Evolutionary conservation across 1,140 invertebrate genomes (phyloP).

Genomic region (Anthonomus grandis): DNA sequence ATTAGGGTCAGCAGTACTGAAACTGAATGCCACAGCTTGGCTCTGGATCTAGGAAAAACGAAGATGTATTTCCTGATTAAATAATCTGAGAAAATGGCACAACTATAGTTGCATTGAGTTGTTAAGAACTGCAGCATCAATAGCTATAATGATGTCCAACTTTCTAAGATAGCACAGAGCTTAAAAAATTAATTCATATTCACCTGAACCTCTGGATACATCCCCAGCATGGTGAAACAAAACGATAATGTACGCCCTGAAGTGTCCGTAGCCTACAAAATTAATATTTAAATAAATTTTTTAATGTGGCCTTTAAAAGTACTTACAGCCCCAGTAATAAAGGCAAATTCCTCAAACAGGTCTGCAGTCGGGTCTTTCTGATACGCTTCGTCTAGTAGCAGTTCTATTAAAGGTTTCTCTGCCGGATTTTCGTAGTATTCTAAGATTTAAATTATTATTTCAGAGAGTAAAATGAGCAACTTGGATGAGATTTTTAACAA

Average conservation of each 20-base stretch:
- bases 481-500: too few relatives aligned
- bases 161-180: too few relatives aligned
- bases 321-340: background rate
- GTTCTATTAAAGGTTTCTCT: background rate
- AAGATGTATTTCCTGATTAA: too few relatives aligned
- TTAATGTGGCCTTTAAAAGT: too few relatives aligned
- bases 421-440: background rate
- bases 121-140: too few relatives aligned
- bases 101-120: too few relatives aligned
- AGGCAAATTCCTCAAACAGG: background rate
- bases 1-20: constrained; percentile 93
- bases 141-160: too few relatives aligned
- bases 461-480: too few relatives aligned
- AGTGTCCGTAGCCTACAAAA: constrained; percentile 3
- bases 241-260: background rate
- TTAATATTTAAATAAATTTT: too few relatives aligned
- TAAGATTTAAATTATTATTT: too few relatives aligned
- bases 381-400: background rate
- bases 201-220: background rate
- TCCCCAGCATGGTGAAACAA: background rate
- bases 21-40: constrained; percentile 78
- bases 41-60: constrained; percentile 90
- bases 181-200: too few relatives aligned
- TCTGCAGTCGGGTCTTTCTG: background rate
- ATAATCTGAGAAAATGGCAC: too few relatives aligned